Conservation (phyloP, 2,113 vertebrate genomes). For the Tetraodon nigroviridis region DNA sequence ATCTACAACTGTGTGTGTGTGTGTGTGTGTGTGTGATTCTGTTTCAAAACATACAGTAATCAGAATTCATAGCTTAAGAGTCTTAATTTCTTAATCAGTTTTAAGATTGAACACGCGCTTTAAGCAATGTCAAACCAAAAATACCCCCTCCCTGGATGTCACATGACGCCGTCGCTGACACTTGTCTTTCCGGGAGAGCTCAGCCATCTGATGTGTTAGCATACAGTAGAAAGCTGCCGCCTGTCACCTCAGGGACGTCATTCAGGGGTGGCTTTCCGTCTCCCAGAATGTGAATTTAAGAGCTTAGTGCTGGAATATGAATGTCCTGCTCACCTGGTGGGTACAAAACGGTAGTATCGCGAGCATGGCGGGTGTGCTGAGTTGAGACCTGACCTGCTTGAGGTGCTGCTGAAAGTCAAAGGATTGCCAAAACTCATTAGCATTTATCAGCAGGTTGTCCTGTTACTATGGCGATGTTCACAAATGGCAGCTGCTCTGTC, state of each 20-base stretch:
- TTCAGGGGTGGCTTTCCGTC: not conserved
- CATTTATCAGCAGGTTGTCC: too few species aligned
- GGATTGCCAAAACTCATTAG: not conserved
- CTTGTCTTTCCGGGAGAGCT: slow-evolving; percentile 17
- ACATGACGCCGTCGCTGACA: slow-evolving; percentile 2
- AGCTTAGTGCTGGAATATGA: too few species aligned
- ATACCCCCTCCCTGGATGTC: not conserved
- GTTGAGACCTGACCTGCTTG: not conserved
- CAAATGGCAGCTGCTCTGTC: too few species aligned
- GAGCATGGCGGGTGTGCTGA: not conserved
- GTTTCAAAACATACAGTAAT: too few species aligned
- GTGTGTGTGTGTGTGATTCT: not conserved
- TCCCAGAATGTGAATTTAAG: too few species aligned
- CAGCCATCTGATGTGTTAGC: slow-evolving; percentile 5
- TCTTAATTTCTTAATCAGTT: too few species aligned
- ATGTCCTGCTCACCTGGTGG: too few species aligned
- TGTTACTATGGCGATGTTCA: too few species aligned
- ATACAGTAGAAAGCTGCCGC: not conserved
- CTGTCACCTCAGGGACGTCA: slow-evolving; percentile 19
- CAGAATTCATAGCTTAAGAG: too few species aligned
- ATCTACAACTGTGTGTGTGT: not conserved
- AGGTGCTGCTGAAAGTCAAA: not conserved
- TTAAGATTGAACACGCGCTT: too few species aligned
- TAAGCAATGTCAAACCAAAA: slow-evolving; percentile 1
- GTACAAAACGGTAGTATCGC: too few species aligned